A percentile compares a stretch with the other conserved stretches of the same genome.
These are phyloP conservation scores for Cossypha niveicapilla DNA, from an alignment of 2,797 vertebrate genomes.

Conservation along the genomic window DNA sequence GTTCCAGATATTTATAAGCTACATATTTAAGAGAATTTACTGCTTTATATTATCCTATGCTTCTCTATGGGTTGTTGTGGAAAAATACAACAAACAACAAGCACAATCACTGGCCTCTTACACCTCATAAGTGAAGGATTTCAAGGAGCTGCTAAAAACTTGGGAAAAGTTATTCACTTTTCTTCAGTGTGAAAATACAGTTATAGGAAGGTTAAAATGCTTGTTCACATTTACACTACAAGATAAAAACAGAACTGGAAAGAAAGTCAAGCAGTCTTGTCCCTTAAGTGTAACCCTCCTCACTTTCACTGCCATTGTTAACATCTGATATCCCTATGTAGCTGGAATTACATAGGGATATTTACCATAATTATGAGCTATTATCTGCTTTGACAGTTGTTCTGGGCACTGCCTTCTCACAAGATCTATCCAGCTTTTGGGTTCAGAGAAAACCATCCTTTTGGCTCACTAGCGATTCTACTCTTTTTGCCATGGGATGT, in stretches of 20 bases:
- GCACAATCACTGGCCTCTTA: neutral
- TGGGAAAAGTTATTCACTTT: neutral
- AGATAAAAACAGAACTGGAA: neutral
- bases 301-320: neutral
- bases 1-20: neutral
- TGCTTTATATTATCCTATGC: neutral
- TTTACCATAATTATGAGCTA: neutral
- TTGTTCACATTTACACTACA: neutral
- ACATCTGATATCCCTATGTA: neutral
- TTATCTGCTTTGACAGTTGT: neutral
- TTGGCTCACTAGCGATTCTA: fast-evolving
- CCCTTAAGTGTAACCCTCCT: neutral
- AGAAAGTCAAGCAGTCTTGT: neutral
- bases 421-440: neutral
- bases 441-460: neutral
- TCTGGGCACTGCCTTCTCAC: neutral
- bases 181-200: neutral
- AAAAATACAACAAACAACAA: neutral
- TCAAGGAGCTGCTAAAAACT: neutral
- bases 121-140: neutral
- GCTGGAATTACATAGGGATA: neutral
- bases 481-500: neutral
- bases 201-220: neutral
- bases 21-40: neutral
- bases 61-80: neutral